Percentiles rank a stretch among this genome's conserved stretches.
phyloP scores from a whole-genome alignment of 2,888 invertebrate species.

The Drosophila acutilabella region DNA sequence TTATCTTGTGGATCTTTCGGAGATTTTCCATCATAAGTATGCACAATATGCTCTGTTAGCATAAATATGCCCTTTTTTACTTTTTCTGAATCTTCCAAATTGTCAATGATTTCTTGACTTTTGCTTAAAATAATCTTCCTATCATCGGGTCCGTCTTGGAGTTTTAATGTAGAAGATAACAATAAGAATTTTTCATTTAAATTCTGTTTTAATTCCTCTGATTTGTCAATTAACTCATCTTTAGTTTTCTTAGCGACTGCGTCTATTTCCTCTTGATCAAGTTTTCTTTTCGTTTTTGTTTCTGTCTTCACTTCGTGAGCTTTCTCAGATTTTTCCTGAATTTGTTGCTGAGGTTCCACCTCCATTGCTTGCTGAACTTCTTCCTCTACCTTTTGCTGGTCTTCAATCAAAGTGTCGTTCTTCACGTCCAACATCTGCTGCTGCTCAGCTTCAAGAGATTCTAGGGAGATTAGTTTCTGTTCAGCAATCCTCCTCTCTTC shows the following conservation, averaged over 20 bases:
- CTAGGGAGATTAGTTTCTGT: too few relatives aligned
- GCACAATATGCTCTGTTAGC: slow-evolving; percentile 80
- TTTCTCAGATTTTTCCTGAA: not conserved
- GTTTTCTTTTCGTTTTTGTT: slow-evolving; percentile 39
- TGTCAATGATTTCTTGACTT: slow-evolving; percentile 47
- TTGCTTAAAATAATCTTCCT: slow-evolving; percentile 21
- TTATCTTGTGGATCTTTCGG: slow-evolving; percentile 38
- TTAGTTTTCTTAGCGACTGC: slow-evolving; percentile 30
- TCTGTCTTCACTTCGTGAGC: slow-evolving; percentile 24
- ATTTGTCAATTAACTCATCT: slow-evolving; percentile 30
- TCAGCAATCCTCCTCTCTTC: too few relatives aligned
- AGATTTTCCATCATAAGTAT: slow-evolving; percentile 77
- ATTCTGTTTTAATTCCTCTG: slow-evolving; percentile 1
- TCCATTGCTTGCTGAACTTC: not conserved
- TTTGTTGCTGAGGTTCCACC: not conserved
- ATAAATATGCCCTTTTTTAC: slow-evolving; percentile 73
- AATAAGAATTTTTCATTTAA: slow-evolving; percentile 33
- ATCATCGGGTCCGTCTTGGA: not conserved
- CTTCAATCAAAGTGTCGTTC: too few relatives aligned
- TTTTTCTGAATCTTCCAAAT: slow-evolving; percentile 45
- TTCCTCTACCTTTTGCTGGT: too few relatives aligned
- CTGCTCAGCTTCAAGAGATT: too few relatives aligned
- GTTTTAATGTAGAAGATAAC: slow-evolving; percentile 11
- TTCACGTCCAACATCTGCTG: too few relatives aligned
- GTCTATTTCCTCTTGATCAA: slow-evolving; percentile 18